Percentiles rank a stretch among this genome's conserved stretches.
These are phyloP conservation scores for Heliopora coerulea DNA, from an alignment of 92 coral and sea anemone genomes.

Conservation along the genomic window DNA sequence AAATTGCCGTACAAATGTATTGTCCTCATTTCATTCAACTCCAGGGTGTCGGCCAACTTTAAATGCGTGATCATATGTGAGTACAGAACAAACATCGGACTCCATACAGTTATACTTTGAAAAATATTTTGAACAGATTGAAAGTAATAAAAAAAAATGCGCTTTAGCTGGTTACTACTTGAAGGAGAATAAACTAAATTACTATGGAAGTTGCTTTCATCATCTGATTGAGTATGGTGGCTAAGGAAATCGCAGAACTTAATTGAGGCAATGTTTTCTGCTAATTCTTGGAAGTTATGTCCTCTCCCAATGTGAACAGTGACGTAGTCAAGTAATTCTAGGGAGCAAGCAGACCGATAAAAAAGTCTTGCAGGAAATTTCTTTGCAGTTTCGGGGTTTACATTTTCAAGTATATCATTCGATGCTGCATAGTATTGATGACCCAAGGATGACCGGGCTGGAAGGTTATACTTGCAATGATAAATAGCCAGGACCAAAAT, in stretches of 20 bases:
- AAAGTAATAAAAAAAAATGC: constrained; percentile 24
- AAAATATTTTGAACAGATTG: too few relatives aligned
- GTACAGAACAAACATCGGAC: constrained; percentile 26
- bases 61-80: constrained; percentile 72
- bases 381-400: background rate
- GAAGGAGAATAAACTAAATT: constrained; percentile 45
- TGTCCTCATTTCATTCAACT: constrained; percentile 41
- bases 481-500: constrained; percentile 58
- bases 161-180: constrained; percentile 57
- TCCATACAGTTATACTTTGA: constrained; percentile 17
- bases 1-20: constrained; percentile 57
- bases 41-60: constrained; percentile 65
- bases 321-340: constrained; percentile 43
- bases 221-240: background rate
- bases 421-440: constrained; percentile 59
- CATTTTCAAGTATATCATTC: constrained; percentile 39
- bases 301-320: constrained; percentile 58
- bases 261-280: constrained; percentile 46
- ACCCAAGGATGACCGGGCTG: constrained; percentile 13
- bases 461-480: constrained; percentile 40
- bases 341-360: constrained; percentile 51
- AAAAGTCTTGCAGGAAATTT: constrained; percentile 44
- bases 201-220: constrained; percentile 38
- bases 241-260: constrained; percentile 35
- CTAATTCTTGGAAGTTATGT: constrained; percentile 46